Evolutionary conservation across 2,797 vertebrate genomes (phyloP).

Genomic region (Gymnocypris eckloni): DNA sequence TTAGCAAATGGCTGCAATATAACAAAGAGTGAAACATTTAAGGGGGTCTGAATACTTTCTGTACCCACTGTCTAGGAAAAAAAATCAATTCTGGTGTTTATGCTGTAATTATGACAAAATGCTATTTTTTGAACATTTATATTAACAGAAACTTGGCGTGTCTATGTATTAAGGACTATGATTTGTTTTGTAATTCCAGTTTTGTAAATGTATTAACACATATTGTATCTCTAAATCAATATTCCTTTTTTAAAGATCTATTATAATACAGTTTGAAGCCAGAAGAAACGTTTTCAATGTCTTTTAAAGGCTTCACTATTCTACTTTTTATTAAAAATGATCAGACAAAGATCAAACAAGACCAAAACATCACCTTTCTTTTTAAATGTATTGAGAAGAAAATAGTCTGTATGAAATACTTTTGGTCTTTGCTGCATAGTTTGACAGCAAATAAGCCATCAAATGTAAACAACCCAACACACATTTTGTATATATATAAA

Average conservation of each 20-base stretch:
- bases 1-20: no score
- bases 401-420: constrained; percentile 43
- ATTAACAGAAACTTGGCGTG: not conserved
- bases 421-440: constrained; percentile 60
- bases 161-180: not conserved
- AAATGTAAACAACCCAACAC: constrained; percentile 70
- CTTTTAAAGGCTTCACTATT: not conserved
- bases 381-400: constrained; percentile 49
- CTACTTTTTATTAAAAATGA: constrained; percentile 34
- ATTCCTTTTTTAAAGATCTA: not conserved
- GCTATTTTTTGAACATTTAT: not conserved
- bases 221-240: not conserved
- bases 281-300: not conserved
- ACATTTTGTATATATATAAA: constrained; percentile 16
- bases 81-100: not conserved
- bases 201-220: not conserved
- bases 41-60: no score
- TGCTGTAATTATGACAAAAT: not conserved
- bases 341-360: not conserved
- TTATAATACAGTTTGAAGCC: not conserved
- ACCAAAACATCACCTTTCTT: constrained; percentile 45
- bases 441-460: constrained; percentile 57
- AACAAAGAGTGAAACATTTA: no score
- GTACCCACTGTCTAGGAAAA: no score
- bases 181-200: not conserved